These are phyloP conservation scores for Melanotaenia parkinsoni DNA, from an alignment of 2,797 vertebrate genomes.

Conservation along the genomic window DNA sequence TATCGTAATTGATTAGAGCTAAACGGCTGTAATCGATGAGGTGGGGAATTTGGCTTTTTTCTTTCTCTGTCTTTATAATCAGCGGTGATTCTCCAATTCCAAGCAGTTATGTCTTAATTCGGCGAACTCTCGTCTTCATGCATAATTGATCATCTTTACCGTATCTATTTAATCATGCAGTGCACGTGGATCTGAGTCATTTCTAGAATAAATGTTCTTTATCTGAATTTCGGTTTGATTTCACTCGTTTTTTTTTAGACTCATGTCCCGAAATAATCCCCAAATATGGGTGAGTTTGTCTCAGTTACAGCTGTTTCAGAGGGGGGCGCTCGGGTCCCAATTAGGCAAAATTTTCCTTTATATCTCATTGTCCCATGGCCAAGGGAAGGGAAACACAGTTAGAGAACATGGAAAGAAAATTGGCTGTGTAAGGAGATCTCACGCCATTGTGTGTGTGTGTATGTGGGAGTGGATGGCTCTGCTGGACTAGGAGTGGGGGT, in stretches of 20 bases:
- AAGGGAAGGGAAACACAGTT: slow-evolving; percentile 26
- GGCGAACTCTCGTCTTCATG: slow-evolving; percentile 32
- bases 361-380: slow-evolving; percentile 32
- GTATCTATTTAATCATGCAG: slow-evolving; percentile 29
- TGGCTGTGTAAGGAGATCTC: slow-evolving; percentile 79
- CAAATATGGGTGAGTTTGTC: neutral
- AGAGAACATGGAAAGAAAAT: slow-evolving; percentile 57
- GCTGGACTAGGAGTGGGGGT: slow-evolving; percentile 54
- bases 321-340: neutral
- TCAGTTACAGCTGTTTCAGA: neutral
- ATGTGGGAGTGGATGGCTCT: slow-evolving; percentile 38
- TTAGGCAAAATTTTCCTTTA: slow-evolving; percentile 11
- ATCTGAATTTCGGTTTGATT: neutral
- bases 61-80: neutral
- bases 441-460: slow-evolving; percentile 72
- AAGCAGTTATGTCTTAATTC: slow-evolving; percentile 33
- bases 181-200: slow-evolving; percentile 28
- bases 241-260: neutral
- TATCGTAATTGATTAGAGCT: slow-evolving; percentile 24
- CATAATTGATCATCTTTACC: slow-evolving; percentile 39
- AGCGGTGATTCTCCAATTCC: slow-evolving; percentile 43
- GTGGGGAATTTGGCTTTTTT: slow-evolving; percentile 45
- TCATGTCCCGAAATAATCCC: neutral
- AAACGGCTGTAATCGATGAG: slow-evolving; percentile 29
- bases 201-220: neutral